A percentile compares a stretch with the other conserved stretches of the same genome.
These are phyloP conservation scores for Criorhina ranunculi DNA, from an alignment of 2,888 invertebrate species.

Conservation along the genomic window DNA sequence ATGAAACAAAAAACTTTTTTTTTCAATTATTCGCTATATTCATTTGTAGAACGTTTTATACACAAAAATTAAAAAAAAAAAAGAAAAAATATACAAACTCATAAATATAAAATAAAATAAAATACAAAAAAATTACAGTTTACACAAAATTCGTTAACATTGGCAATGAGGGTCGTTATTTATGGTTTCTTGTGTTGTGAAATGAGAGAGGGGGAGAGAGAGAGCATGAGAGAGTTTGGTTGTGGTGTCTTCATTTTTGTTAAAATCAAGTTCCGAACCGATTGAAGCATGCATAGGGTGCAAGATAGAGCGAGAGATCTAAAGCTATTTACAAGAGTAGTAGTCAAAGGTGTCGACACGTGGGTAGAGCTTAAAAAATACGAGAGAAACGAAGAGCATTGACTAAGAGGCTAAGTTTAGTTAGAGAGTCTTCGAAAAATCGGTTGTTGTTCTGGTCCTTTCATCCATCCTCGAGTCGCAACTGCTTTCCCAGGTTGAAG, in stretches of 20 bases:
- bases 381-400: constrained; percentile 63
- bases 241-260: constrained; percentile 35
- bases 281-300: constrained; percentile 24
- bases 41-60: constrained; percentile 69
- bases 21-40: constrained; percentile 71
- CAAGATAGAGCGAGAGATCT: constrained; percentile 57
- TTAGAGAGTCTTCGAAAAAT: constrained; percentile 50
- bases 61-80: constrained; percentile 60
- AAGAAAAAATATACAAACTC: constrained; percentile 58
- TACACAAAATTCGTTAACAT: constrained; percentile 75
- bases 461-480: constrained; percentile 71
- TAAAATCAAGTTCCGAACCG: constrained; percentile 39
- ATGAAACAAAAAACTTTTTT: background rate
- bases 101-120: constrained; percentile 73
- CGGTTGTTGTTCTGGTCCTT: constrained; percentile 66
- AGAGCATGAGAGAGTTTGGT: constrained; percentile 54
- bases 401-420: constrained; percentile 65
- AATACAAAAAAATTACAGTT: constrained; percentile 35
- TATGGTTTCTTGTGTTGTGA: constrained; percentile 27
- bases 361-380: constrained; percentile 49
- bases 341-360: constrained; percentile 56
- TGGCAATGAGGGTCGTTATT: constrained; percentile 74
- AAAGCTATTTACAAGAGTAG: constrained; percentile 74
- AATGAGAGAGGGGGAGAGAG: constrained; percentile 63
- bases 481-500: constrained; percentile 60